phyloP scores from a whole-genome alignment of 23 tunicate species.

The Trididemnum clinides region DNA sequence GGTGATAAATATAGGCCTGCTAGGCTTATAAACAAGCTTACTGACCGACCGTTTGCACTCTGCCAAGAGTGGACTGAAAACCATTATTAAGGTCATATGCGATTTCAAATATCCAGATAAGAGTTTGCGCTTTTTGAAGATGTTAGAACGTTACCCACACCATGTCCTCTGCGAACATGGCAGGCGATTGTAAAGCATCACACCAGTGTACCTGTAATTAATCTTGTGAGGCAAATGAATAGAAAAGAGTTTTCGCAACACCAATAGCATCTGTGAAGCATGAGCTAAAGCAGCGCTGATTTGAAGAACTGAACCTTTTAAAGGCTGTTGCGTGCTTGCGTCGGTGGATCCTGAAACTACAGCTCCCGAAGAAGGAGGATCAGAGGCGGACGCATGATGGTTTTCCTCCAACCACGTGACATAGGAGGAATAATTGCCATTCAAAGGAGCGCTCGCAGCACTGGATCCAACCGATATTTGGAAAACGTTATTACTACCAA shows the following conservation, averaged over 20 bases:
- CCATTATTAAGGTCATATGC: too few relatives aligned
- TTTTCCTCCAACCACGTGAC: constrained; percentile 65
- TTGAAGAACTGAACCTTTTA: constrained; percentile 13
- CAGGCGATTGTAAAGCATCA: too few relatives aligned
- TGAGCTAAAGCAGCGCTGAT: constrained; percentile 66
- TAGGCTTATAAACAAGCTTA: too few relatives aligned
- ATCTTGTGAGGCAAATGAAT: constrained; percentile 74
- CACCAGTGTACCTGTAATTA: constrained; percentile 69
- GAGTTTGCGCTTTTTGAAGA: too few relatives aligned
- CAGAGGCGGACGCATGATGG: constrained; percentile 25
- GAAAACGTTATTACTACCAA: constrained; percentile 46
- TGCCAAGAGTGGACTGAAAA: too few relatives aligned
- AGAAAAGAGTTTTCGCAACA: constrained; percentile 45
- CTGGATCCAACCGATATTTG: constrained; percentile 52
- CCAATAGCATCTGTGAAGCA: constrained; percentile 63
- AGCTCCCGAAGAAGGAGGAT: constrained; percentile 25
- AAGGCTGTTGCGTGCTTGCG: not conserved
- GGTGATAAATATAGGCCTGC: too few relatives aligned
- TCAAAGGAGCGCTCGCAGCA: constrained; percentile 66
- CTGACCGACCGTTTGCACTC: too few relatives aligned
- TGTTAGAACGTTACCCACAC: too few relatives aligned
- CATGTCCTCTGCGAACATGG: too few relatives aligned
- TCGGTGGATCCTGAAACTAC: constrained; percentile 10
- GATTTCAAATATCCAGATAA: too few relatives aligned
- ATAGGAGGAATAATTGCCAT: constrained; percentile 72